phyloP scores from a whole-genome alignment of 2,888 invertebrate species.

The Sphaerophoria taeniata region DNA sequence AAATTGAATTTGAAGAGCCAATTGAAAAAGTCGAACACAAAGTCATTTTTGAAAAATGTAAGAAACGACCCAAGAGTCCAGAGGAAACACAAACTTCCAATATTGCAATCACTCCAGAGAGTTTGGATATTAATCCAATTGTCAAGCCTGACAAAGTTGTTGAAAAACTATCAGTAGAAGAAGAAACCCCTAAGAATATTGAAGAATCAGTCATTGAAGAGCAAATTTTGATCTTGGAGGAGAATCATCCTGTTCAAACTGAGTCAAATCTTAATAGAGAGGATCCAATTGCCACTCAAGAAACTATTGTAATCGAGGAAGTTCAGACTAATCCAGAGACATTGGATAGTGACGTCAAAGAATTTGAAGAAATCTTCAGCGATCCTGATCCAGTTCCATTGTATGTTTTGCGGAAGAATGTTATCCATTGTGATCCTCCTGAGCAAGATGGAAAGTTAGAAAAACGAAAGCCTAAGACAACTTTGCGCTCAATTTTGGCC shows the following conservation, averaged over 20 bases:
- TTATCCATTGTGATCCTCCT: slow-evolving; percentile 68
- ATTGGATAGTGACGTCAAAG: slow-evolving; percentile 38
- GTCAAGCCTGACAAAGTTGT: no score
- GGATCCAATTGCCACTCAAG: not conserved
- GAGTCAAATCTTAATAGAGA: not conserved
- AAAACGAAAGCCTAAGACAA: not conserved
- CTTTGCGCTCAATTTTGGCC: not conserved
- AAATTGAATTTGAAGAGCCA: not conserved
- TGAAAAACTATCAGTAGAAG: no score
- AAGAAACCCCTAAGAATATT: not conserved
- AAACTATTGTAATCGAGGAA: slow-evolving; percentile 41
- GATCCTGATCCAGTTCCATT: slow-evolving; percentile 55
- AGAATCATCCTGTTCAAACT: not conserved
- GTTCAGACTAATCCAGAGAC: not conserved
- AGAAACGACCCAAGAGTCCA: not conserved
- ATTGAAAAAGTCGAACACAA: not conserved
- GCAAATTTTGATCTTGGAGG: not conserved
- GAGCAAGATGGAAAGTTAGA: slow-evolving; percentile 10
- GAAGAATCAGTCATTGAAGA: not conserved
- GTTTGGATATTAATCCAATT: no score
- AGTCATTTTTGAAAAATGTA: slow-evolving; percentile 29
- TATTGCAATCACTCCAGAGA: no score
- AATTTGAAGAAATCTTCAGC: slow-evolving; percentile 58
- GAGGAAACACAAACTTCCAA: no score
- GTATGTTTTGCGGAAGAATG: slow-evolving; percentile 62